These are phyloP conservation scores for Galbula dea DNA, from an alignment of 2,113 vertebrate genomes.

Conservation along the genomic window DNA sequence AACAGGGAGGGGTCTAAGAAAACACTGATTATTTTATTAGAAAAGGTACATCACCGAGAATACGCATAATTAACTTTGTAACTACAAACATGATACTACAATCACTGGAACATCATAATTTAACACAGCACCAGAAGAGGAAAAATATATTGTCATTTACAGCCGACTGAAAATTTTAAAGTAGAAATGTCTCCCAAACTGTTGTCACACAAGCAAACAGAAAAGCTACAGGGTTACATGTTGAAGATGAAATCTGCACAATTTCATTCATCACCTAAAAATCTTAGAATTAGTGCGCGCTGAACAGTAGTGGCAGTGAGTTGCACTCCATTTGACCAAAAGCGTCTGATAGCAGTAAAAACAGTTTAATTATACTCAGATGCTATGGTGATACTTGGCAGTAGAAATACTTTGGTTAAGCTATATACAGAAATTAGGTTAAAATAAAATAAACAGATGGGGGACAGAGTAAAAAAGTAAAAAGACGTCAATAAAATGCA, in stretches of 20 bases:
- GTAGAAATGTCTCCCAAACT: neutral
- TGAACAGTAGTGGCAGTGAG: neutral
- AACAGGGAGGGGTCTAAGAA: neutral
- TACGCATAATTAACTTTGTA: neutral
- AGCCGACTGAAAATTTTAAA: neutral
- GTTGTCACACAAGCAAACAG: neutral
- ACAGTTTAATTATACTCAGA: conserved; percentile 1
- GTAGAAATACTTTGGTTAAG: neutral
- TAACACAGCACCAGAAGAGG: neutral
- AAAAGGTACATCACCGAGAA: neutral
- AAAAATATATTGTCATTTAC: neutral
- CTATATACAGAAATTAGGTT: neutral
- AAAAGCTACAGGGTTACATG: neutral
- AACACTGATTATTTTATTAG: neutral
- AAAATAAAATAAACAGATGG: conserved; percentile 3
- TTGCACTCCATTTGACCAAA: neutral
- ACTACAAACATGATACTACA: neutral
- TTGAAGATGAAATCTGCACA: neutral
- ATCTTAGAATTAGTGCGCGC: neutral
- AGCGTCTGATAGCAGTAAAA: neutral
- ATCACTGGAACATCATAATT: neutral
- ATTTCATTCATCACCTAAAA: neutral
- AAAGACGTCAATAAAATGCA: neutral
- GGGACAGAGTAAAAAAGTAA: neutral
- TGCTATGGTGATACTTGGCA: neutral